Conservation (phyloP, 2,113 vertebrate species). For the Hyaena hyaena region DNA sequence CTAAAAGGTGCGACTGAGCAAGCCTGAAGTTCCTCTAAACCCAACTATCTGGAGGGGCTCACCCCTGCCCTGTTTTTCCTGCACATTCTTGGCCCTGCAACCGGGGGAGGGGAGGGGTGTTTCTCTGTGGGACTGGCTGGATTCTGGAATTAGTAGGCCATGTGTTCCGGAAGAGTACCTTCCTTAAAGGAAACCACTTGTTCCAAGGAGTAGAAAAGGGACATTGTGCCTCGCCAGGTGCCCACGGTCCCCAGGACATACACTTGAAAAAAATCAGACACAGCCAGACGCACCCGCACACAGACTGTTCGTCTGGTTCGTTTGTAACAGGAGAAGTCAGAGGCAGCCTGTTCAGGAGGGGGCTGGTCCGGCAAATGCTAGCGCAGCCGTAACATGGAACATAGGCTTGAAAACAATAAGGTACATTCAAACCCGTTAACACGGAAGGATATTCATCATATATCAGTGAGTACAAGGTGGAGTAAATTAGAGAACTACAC, state of each 20-base stretch:
- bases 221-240: constrained; percentile 32
- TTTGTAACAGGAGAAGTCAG: background rate
- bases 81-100: background rate
- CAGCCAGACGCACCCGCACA: background rate
- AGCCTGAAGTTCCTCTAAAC: background rate
- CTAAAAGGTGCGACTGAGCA: background rate
- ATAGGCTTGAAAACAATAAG: background rate
- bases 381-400: background rate
- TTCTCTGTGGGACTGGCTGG: background rate
- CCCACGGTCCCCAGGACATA: constrained; percentile 21
- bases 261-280: background rate
- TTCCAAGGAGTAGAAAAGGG: constrained; percentile 68
- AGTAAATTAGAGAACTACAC: background rate
- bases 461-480: background rate
- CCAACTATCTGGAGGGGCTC: background rate
- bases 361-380: background rate
- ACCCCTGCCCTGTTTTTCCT: background rate
- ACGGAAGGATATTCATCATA: background rate
- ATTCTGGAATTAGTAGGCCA: constrained; percentile 49
- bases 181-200: constrained; percentile 71
- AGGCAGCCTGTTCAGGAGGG: background rate
- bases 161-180: constrained; percentile 64
- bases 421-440: background rate
- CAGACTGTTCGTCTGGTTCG: background rate
- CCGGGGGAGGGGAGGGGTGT: background rate